Percentiles rank a stretch among this genome's conserved stretches.
Evolutionary conservation across 2,888 invertebrate species (phyloP).

Genomic region (Ethmia dodecea): DNA sequence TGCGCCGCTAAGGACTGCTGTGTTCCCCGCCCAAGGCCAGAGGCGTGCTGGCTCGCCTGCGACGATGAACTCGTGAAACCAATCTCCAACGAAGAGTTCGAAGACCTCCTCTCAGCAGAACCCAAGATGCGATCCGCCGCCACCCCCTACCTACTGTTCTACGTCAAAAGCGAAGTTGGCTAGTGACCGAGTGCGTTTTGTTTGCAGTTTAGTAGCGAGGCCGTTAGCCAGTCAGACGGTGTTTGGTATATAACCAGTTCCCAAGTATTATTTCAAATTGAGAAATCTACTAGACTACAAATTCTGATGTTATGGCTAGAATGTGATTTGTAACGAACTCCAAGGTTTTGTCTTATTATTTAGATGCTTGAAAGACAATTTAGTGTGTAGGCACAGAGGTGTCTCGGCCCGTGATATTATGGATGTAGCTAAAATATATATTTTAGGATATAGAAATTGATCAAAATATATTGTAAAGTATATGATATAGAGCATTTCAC

Average conservation of each 20-base stretch:
- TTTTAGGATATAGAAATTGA: conserved; percentile 31
- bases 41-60: conserved; percentile 87
- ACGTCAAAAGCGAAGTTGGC: conserved; percentile 80
- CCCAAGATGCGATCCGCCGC: conserved; percentile 85
- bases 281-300: not conserved
- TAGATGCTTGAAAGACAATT: conserved; percentile 54
- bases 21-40: conserved; percentile 58
- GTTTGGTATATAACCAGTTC: not conserved
- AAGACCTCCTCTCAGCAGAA: conserved; percentile 85
- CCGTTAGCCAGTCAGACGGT: not conserved
- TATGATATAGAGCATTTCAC: conserved; percentile 28
- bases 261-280: not conserved
- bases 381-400: conserved; percentile 35
- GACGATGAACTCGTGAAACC: conserved; percentile 91
- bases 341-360: conserved; percentile 12
- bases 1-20: conserved; percentile 77
- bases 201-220: not conserved
- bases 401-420: conserved; percentile 61
- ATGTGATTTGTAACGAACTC: not conserved
- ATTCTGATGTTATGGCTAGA: not conserved
- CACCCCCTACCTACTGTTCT: conserved; percentile 92
- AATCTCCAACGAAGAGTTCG: conserved; percentile 86
- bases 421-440: conserved; percentile 46
- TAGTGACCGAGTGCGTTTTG: conserved; percentile 28
- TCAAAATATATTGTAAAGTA: conserved; percentile 28